Percentiles rank a stretch among this genome's conserved stretches.
Conservation (phyloP, 2,113 vertebrate genomes). For the Indicator indicator region DNA sequence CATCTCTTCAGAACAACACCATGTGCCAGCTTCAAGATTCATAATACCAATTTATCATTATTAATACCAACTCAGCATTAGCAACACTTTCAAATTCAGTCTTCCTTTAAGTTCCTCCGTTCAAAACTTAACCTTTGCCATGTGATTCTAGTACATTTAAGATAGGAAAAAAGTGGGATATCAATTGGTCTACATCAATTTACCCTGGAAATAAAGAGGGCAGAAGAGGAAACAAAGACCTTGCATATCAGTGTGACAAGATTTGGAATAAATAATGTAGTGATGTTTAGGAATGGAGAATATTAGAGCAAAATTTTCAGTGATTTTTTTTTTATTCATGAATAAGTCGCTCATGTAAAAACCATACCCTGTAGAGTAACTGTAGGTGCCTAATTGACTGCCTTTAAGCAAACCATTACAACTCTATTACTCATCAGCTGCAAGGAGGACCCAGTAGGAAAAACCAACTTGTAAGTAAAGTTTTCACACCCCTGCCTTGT, state of each 20-base stretch:
- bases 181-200: neutral
- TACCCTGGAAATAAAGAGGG: neutral
- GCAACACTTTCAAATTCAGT: neutral
- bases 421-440: conserved; percentile 49
- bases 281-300: neutral
- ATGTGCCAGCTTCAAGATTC: neutral
- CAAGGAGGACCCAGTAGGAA: conserved; percentile 37
- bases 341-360: conserved; percentile 62
- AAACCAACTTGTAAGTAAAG: conserved; percentile 71
- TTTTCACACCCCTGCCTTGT: conserved; percentile 56
- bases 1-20: neutral
- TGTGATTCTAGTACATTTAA: neutral
- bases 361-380: conserved; percentile 67
- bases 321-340: conserved; percentile 71
- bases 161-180: neutral
- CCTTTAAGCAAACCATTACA: conserved; percentile 70
- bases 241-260: neutral
- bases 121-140: neutral
- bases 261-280: neutral
- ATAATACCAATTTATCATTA: neutral
- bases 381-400: conserved; percentile 75
- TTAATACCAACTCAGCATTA: neutral
- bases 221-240: neutral
- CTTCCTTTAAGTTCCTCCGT: neutral
- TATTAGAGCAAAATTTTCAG: neutral